Base-by-base conservation (phyloP, 1,140 invertebrate genomes). In the Heliconius himera region DNA sequence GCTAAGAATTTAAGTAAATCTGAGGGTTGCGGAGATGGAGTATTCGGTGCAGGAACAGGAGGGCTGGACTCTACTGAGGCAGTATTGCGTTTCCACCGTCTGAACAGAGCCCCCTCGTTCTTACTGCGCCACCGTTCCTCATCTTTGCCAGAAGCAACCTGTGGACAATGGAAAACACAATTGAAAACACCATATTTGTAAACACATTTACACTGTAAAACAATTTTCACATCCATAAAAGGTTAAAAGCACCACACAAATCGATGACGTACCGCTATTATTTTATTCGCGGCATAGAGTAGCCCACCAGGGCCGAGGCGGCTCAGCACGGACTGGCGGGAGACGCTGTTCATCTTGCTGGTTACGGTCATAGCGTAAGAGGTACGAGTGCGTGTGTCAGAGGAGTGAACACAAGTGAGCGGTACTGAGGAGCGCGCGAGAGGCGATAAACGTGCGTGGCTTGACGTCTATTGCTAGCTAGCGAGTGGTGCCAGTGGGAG, bases 291-390 rank as follows among this genome's bases (percentile, higher is more conserved):
- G 83, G 93, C 91, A 84, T 94, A 93, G 38, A 93, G 89, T 46
- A 92, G 88, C 46, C 90, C 91, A 56, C 92, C 91, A 74, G 94
- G 92, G 82, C 93, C 92, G 81, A 93, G 87, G 71, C 91, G 91
- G 82, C 88, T 90, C 83, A 94, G 83, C 86, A 93, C 82, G 78
- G 92, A 93, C 81, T 92, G 89, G 85, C 94, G 91, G 82, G 93
- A 93, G 75, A 95, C 91, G 87, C 93, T 94, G 84, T 94, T 95
- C 93, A 95, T 94, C 84, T 94, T 94, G 87, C 94, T 95, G 79
- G 92, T 90, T 80, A 95, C 94, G 71, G 94, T 95, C 94, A 95
- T 95, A 82, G 76, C 80, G 84, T 81, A 86, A 84, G 87, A 88
- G 89, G 84, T 81, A 86, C 86, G 87, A 88, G 90, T 88, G 85